phyloP scores from a whole-genome alignment of 53 echinoderm and acorn worm species.

The Crossaster papposus region DNA sequence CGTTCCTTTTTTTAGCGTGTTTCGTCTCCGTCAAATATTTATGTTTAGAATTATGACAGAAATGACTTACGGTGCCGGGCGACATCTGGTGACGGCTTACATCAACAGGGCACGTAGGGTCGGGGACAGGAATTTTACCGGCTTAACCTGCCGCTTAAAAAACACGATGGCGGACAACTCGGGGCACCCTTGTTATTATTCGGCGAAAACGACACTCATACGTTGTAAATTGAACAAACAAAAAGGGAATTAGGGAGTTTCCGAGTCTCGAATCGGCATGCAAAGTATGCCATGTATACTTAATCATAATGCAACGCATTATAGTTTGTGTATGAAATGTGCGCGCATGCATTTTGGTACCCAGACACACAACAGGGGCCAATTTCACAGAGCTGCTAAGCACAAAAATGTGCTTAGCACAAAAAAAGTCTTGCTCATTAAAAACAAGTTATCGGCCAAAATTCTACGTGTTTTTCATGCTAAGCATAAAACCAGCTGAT shows the following conservation, averaged over 20 bases:
- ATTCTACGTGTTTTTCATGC: too few species aligned
- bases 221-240: neutral
- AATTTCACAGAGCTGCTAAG: too few species aligned
- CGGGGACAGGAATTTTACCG: neutral
- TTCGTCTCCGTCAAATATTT: neutral
- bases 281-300: neutral
- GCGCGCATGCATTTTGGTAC: neutral
- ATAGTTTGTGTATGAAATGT: neutral
- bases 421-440: too few species aligned
- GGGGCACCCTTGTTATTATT: neutral
- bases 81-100: slow-evolving; percentile 15
- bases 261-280: neutral
- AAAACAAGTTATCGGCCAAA: too few species aligned
- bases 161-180: neutral
- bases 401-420: too few species aligned
- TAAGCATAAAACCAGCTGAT: too few species aligned
- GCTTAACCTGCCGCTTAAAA: neutral
- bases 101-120: neutral
- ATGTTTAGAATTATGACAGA: slow-evolving; percentile 10
- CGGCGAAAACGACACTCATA: neutral
- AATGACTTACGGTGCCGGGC: neutral
- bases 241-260: neutral
- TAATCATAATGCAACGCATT: neutral
- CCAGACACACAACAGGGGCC: too few species aligned
- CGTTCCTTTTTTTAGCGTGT: neutral